These are phyloP conservation scores for Cetoscarus ocellatus DNA, from an alignment of 2,797 vertebrate species.

Conservation along the genomic window DNA sequence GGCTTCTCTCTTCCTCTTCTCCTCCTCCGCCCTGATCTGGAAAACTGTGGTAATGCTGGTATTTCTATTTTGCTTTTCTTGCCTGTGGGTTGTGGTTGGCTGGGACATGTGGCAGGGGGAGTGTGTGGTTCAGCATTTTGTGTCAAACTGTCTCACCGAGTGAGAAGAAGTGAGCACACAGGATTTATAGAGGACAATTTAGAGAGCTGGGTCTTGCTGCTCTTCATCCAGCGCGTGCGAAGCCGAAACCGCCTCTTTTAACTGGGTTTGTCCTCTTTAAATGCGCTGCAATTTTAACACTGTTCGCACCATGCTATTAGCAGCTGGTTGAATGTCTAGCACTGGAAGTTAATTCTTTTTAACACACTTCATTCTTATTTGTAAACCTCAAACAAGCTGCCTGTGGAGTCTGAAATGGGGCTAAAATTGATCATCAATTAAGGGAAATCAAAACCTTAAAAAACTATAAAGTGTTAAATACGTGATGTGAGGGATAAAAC, in stretches of 20 bases:
- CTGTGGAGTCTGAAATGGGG: too few relatives aligned
- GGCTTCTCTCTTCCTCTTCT: slow-evolving; percentile 55
- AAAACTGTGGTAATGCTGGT: slow-evolving; percentile 77
- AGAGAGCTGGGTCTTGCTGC: slow-evolving; percentile 25
- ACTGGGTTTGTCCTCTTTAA: background rate
- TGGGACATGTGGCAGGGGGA: slow-evolving; percentile 53
- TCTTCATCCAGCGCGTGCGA: slow-evolving; percentile 18
- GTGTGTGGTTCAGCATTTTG: slow-evolving; percentile 56
- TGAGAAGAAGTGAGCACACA: slow-evolving; percentile 46
- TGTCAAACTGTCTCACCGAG: slow-evolving; percentile 58
- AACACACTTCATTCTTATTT: background rate
- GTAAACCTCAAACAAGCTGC: background rate
- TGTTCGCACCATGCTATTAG: background rate
- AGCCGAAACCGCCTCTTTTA: slow-evolving; percentile 24
- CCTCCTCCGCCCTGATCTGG: slow-evolving; percentile 58
- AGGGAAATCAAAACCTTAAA: too few relatives aligned
- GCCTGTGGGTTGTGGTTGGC: slow-evolving; percentile 72
- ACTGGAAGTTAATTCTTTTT: background rate
- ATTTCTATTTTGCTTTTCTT: slow-evolving; percentile 71
- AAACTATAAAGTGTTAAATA: too few relatives aligned
- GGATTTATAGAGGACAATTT: slow-evolving; percentile 54
- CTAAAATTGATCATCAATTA: too few relatives aligned
- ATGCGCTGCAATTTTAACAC: background rate
- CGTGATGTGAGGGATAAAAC: too few relatives aligned
- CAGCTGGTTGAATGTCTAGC: background rate